Percentiles rank a stretch among this genome's conserved stretches.
Conservation (phyloP, 1,140 invertebrate genomes). For the Drosophila funebris region DNA sequence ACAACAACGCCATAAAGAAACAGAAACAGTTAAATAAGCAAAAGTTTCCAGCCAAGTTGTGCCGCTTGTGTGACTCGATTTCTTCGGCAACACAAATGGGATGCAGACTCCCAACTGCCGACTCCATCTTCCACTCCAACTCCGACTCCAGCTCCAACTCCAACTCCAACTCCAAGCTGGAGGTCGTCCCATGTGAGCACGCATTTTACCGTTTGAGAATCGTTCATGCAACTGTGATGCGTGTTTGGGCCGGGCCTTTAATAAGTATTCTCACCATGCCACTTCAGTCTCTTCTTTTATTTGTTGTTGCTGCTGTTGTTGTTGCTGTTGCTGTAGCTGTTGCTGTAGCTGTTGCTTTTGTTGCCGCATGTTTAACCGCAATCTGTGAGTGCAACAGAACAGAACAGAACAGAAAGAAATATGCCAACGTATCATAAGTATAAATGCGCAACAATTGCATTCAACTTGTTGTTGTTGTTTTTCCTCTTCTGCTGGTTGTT, state of each 20-base stretch:
- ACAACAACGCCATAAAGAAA: constrained; percentile 25
- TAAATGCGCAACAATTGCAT: constrained; percentile 49
- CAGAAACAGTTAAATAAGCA: constrained; percentile 70
- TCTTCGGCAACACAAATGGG: constrained; percentile 22
- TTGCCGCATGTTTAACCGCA: constrained; percentile 56
- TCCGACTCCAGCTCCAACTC: not conserved
- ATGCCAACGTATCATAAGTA: constrained; percentile 49
- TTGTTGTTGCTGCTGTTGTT: constrained; percentile 15
- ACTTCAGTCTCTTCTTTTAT: constrained; percentile 1
- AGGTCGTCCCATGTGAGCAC: constrained; percentile 42
- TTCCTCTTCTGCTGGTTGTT: not conserved
- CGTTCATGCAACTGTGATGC: constrained; percentile 38
- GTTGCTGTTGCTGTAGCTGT: constrained; percentile 9
- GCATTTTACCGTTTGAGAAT: constrained; percentile 66
- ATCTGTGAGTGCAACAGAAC: constrained; percentile 46
- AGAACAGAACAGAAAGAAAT: constrained; percentile 37
- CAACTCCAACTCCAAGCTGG: not conserved
- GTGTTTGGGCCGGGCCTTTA: constrained; percentile 36
- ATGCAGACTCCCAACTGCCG: constrained; percentile 7
- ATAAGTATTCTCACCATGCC: constrained; percentile 29
- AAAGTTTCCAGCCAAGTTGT: constrained; percentile 54
- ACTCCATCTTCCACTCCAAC: not conserved
- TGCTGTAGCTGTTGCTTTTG: constrained; percentile 16
- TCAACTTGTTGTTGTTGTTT: constrained; percentile 20
- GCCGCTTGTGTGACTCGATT: constrained; percentile 46